phyloP scores from a whole-genome alignment of 1,140 invertebrate genomes.

The Eulimnadia texana region DNA sequence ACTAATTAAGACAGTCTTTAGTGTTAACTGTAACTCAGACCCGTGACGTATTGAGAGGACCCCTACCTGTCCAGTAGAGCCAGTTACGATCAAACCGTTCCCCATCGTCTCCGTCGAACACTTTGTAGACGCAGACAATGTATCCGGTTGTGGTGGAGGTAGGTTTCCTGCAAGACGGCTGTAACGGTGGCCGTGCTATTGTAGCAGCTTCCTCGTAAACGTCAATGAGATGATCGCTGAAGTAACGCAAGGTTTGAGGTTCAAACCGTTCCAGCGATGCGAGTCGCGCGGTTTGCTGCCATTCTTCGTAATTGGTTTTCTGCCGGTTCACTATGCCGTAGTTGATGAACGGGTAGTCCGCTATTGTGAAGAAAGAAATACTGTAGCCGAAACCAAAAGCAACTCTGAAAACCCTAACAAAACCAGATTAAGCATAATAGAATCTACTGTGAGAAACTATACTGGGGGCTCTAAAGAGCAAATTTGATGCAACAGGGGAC shows the following conservation, averaged over 20 bases:
- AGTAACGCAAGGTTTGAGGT: conserved; percentile 59
- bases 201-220: conserved; percentile 77
- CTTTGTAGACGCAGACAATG: conserved; percentile 83
- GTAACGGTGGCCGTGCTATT: conserved; percentile 67
- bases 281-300: conserved; percentile 65
- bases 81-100: conserved; percentile 82
- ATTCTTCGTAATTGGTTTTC: conserved; percentile 62
- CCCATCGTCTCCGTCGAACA: conserved; percentile 81
- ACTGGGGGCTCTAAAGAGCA: too few species aligned
- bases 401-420: too few species aligned
- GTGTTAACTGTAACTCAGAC: too few species aligned
- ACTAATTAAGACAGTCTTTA: too few species aligned
- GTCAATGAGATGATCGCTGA: conserved; percentile 61
- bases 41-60: too few species aligned
- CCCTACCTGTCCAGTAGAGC: conserved; percentile 82
- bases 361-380: conserved; percentile 30
- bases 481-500: too few species aligned
- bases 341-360: conserved; percentile 78
- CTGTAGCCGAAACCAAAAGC: too few species aligned
- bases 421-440: too few species aligned
- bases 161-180: conserved; percentile 31
- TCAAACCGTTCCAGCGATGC: conserved; percentile 67
- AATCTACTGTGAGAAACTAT: too few species aligned
- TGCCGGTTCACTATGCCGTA: conserved; percentile 77
- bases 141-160: conserved; percentile 55